Base-by-base conservation (phyloP, 2,888 invertebrate species). In the Brachylomia viminalis region DNA sequence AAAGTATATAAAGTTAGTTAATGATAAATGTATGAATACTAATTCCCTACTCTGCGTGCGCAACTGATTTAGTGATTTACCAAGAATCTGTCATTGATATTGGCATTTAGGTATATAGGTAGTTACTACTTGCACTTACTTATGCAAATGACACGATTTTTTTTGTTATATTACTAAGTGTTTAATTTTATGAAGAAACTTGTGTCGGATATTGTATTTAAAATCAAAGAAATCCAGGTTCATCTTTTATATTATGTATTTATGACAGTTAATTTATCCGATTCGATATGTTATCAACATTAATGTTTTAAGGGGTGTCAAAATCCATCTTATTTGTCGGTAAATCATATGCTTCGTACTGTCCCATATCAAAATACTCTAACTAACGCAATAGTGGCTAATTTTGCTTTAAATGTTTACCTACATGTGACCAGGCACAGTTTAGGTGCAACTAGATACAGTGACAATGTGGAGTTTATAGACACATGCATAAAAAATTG, bases 401-500 rank as follows among this genome's bases (percentile, higher is more conserved):
- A 15, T 52, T 49, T 59, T 47, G 11, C 42, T 54, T 47, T 6
- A 47, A 59, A 59, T 68, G 5, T 38, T 71, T 71, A 76, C 73
- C 71, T 68, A 75, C 30, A 58, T 27, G 62, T 80, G 56, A 54
- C 73, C 10, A 77, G 65, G 56, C 82, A 82, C 87, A 72, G 77
- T 82, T 66, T 42, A 79, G 77, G 88, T 88, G 89, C 88, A 80
- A 78, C 75, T 80, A 86, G 45, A 77, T 84, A 86, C 72, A 86
- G 78, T 84, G 77, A 77, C 45, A 72, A 73, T 64, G 69, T 76
- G 69, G 61, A 68, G 67, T 84, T 82, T 75, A 72, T 75, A 80
- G 82, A 80, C 64, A 82, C 89, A 90, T 88, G 90, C 89, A 88
- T 62, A 47, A 1, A 33, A 82, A 72, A 77, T 73, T 71, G 85